phyloP scores from a whole-genome alignment of 2,888 invertebrate genomes.

The Eilema caniola region DNA sequence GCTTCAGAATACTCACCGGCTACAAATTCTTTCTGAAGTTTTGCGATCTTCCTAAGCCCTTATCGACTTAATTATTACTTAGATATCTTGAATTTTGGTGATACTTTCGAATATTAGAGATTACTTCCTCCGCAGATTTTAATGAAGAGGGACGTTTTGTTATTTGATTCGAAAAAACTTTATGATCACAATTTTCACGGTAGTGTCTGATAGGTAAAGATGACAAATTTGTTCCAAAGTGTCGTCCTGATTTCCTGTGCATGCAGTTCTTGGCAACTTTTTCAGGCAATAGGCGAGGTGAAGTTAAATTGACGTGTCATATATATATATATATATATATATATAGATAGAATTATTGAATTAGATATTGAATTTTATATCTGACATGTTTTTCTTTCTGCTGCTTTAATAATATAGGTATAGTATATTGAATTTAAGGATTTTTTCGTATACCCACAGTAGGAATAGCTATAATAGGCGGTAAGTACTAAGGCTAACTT shows the following conservation, averaged over 20 bases:
- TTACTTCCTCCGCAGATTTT: conserved; percentile 12
- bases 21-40: conserved; percentile 43
- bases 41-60: conserved; percentile 43
- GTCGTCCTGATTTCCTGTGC: neutral
- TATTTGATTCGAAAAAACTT: neutral
- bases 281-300: neutral
- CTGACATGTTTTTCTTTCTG: no score
- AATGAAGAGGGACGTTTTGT: neutral
- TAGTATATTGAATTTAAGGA: no score
- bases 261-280: neutral
- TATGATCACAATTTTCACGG: neutral
- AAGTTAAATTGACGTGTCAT: no score
- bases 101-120: conserved; percentile 10
- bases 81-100: conserved; percentile 32
- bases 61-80: conserved; percentile 45
- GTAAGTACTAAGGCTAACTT: neutral
- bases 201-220: neutral
- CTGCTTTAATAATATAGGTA: no score
- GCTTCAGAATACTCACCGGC: conserved; percentile 32
- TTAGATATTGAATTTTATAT: no score
- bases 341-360: no score
- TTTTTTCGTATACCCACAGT: no score
- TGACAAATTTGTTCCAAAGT: neutral
- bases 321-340: no score
- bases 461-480: no score